phyloP scores from a whole-genome alignment of 2,797 vertebrate species.

The Basileuterus tristriatus region DNA sequence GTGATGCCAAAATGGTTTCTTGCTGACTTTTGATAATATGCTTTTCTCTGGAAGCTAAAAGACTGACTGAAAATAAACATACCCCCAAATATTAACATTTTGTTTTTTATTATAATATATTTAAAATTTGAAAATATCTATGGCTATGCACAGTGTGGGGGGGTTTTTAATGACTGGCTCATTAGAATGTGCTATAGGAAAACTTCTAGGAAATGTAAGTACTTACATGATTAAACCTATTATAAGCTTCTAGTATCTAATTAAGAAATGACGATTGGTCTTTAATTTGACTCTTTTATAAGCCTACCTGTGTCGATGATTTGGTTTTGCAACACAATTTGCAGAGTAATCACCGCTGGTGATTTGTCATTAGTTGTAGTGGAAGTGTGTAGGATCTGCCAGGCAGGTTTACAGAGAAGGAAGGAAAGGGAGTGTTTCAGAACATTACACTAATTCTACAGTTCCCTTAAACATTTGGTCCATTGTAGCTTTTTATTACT shows the following conservation, averaged over 20 bases:
- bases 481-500: background rate
- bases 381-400: background rate
- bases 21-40: background rate
- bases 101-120: no score
- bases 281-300: background rate
- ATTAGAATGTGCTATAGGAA: background rate
- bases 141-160: background rate
- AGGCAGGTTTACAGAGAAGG: background rate
- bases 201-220: background rate
- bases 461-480: background rate
- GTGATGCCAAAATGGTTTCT: background rate
- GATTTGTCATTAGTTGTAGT: background rate
- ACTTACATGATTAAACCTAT: background rate
- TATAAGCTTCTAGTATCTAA: background rate
- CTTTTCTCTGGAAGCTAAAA: background rate
- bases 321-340: background rate
- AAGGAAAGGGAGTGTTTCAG: background rate
- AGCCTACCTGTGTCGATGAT: rapidly evolving
- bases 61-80: background rate
- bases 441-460: background rate
- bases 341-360: background rate
- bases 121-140: background rate
- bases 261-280: background rate
- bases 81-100: background rate
- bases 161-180: background rate